These are phyloP conservation scores for Tetrapedia diversipes DNA, from an alignment of 2,888 invertebrate species.

Conservation along the genomic window DNA sequence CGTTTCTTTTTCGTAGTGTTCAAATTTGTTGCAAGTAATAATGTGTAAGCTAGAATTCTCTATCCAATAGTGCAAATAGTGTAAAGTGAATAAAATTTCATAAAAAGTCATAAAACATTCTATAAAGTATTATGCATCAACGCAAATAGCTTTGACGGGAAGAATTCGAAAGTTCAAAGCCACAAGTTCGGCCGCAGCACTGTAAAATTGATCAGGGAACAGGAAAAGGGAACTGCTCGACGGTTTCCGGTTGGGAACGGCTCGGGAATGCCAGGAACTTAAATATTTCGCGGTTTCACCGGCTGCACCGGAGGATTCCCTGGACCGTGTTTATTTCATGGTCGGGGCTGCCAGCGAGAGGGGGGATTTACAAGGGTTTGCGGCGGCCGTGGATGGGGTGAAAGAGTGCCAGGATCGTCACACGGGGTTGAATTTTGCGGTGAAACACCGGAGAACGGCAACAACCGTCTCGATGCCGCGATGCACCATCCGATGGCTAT, in stretches of 20 bases:
- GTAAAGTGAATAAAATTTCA: too few relatives aligned
- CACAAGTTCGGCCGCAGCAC: too few relatives aligned
- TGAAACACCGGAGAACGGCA: conserved; percentile 31
- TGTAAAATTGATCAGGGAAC: neutral
- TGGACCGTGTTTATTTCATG: conserved; percentile 29
- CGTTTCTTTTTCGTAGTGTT: too few relatives aligned
- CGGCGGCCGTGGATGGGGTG: conserved; percentile 17
- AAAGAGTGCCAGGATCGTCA: conserved; percentile 48
- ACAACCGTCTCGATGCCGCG: conserved; percentile 5
- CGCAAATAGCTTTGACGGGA: too few relatives aligned
- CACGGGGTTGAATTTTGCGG: conserved; percentile 57
- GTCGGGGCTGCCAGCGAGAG: neutral
- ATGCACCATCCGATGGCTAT: neutral
- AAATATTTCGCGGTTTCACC: conserved; percentile 28
- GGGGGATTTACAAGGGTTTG: conserved; percentile 13
- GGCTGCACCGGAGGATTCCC: conserved; percentile 2
- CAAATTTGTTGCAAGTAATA: too few relatives aligned
- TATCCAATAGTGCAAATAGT: too few relatives aligned
- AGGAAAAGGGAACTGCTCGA: too few relatives aligned
- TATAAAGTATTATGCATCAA: too few relatives aligned
- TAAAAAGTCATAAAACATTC: too few relatives aligned
- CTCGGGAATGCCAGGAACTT: neutral
- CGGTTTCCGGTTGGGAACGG: neutral
- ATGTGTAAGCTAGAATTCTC: too few relatives aligned
- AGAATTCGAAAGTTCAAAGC: too few relatives aligned